These are phyloP conservation scores for Pheosia gnoma DNA, from an alignment of 2,888 invertebrate species.

Conservation along the genomic window DNA sequence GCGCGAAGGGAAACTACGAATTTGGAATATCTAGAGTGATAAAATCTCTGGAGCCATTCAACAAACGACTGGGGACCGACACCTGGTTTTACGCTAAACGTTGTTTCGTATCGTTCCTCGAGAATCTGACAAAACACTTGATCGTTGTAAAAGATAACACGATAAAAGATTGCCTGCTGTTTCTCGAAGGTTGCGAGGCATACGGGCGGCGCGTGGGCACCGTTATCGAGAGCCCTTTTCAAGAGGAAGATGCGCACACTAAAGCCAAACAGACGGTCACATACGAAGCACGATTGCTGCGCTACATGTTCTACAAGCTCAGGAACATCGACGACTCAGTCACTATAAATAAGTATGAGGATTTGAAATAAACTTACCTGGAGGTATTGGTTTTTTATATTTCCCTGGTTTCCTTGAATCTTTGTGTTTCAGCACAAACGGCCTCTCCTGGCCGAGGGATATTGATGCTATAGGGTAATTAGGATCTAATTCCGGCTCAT, in stretches of 20 bases:
- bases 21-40: conserved; percentile 99
- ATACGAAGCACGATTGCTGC: conserved; percentile 93
- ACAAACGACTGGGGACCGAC: conserved; percentile 97
- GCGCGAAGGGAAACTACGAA: conserved; percentile 99
- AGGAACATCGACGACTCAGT: conserved; percentile 82
- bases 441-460: conserved; percentile 86
- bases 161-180: conserved; percentile 93
- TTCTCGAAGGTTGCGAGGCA: conserved; percentile 95
- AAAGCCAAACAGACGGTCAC: conserved; percentile 95
- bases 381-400: conserved; percentile 68
- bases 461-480: conserved; percentile 87
- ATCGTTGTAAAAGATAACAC: conserved; percentile 94
- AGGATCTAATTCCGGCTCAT: conserved; percentile 86
- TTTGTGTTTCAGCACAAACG: conserved; percentile 86
- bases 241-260: conserved; percentile 86
- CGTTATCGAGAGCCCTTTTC: conserved; percentile 91
- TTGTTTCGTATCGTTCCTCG: conserved; percentile 96
- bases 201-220: conserved; percentile 94
- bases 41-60: conserved; percentile 97
- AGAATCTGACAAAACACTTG: conserved; percentile 95
- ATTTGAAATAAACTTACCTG: conserved; percentile 79
- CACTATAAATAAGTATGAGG: conserved; percentile 81
- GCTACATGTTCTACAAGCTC: conserved; percentile 90
- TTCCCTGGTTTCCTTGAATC: conserved; percentile 79
- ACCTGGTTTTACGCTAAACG: conserved; percentile 99